A percentile compares a stretch with the other conserved stretches of the same genome.
These are phyloP conservation scores for Saxidomus purpurata DNA, from an alignment of 1,140 invertebrate species.

Conservation along the genomic window DNA sequence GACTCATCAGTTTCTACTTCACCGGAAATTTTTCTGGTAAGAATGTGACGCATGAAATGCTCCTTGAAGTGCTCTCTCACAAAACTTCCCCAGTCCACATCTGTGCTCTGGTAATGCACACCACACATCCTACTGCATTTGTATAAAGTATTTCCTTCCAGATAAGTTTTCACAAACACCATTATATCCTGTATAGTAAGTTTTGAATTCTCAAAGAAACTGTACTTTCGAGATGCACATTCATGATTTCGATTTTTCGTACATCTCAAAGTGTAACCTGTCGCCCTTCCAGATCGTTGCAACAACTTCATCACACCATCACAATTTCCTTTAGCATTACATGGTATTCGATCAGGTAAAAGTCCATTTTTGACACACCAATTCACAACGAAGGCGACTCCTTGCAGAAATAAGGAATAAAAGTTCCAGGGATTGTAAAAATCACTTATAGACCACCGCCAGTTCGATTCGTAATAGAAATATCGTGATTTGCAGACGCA, in stretches of 20 bases:
- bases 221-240: background rate
- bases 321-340: background rate
- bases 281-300: background rate
- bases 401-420: no score
- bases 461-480: no score
- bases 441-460: no score
- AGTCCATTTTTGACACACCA: background rate
- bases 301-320: background rate
- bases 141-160: background rate
- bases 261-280: background rate
- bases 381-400: background rate
- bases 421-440: background rate
- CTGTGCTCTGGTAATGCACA: background rate
- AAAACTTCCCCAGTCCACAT: background rate
- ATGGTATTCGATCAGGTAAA: background rate
- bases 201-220: background rate
- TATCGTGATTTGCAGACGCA: no score
- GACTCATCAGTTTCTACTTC: background rate
- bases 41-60: background rate
- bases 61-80: background rate
- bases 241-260: background rate
- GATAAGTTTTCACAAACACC: background rate
- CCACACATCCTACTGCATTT: background rate
- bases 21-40: background rate
- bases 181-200: background rate